Evolutionary conservation across 2,888 invertebrate species (phyloP), one percentile per base, ranked within the genome.

Genomic region (Brachynemurus nebulosus): DNA sequence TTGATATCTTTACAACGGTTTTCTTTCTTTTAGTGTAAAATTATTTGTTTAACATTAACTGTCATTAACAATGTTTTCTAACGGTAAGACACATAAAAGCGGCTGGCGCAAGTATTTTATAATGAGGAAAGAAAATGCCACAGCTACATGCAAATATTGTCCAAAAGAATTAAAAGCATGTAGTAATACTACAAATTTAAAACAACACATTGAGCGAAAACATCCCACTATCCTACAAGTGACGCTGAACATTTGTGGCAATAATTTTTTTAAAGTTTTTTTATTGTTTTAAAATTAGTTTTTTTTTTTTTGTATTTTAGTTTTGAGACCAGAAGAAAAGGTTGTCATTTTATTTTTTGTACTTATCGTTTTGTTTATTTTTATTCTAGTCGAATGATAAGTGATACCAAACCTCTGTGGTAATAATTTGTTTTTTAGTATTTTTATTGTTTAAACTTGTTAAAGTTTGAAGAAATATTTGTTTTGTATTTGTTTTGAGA

Each of bases 131-230:
- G 39, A 39, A 11, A 39, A 39, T 39, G 12, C 39, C 39, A 39
- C 39, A 39, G 39, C 39, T 7, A 39, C 8, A 39, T 18, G 39
- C 19, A 39, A 11, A 12, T 39, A 39, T 19, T 39, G 39, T 18
- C 12, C 19, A 19, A 39, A 39, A 39, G 39, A 18, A 19, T 39
- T 39, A 18, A 39, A 39, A 39, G 18, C 39, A 11, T 39, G 39
- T 39, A 39, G 39, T 39, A 39, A 39, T 39, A 39, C 39, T 19
- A 39, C 39, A 39, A 39, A 39, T 39, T 39, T 39, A 39, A 39
- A 39, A 39, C 20, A 39, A 19, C 39, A 39, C 19, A 39, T 39
- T 8, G 39, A 39, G 12, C 39, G 39, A 39, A 39, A 39, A 39
- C 39, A 39, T 39, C 12, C 39, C 39, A 39, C 39, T 39, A 19